These are phyloP conservation scores for Hanleya hanleyi DNA, from an alignment of 2,888 invertebrate species.

Conservation along the genomic window DNA sequence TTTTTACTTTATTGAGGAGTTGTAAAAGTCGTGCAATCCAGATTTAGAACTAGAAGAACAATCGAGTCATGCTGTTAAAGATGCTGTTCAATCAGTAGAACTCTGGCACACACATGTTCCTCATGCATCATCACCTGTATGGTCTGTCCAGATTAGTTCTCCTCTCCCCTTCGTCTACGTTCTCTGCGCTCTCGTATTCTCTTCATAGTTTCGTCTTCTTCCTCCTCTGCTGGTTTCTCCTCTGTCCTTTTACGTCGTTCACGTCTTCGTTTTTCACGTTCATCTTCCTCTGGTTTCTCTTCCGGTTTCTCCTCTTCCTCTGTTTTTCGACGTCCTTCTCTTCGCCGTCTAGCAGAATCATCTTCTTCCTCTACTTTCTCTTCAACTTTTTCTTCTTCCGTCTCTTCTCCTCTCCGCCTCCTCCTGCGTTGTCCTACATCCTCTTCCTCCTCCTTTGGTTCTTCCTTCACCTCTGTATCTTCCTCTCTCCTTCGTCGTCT, in stretches of 20 bases:
- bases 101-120: too few relatives aligned
- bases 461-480: neutral
- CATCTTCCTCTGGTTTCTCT: neutral
- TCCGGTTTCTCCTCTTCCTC: neutral
- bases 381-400: neutral
- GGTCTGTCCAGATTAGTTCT: neutral
- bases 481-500: neutral
- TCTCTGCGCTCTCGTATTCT: neutral
- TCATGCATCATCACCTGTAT: too few relatives aligned
- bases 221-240: neutral
- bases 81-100: too few relatives aligned
- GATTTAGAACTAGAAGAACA: too few relatives aligned
- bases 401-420: neutral
- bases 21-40: too few relatives aligned
- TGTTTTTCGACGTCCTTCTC: neutral
- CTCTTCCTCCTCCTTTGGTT: slow-evolving; percentile 1
- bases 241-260: neutral
- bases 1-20: too few relatives aligned
- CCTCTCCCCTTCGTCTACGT: neutral
- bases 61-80: too few relatives aligned
- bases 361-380: neutral
- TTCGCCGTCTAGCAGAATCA: neutral
- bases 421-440: neutral
- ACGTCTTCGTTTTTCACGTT: neutral
- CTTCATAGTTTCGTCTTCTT: slow-evolving; percentile 3